Evolutionary conservation across 2,888 invertebrate genomes (phyloP), one percentile per base, ranked within the genome.

Genomic region (Chymomyza procnemis): DNA sequence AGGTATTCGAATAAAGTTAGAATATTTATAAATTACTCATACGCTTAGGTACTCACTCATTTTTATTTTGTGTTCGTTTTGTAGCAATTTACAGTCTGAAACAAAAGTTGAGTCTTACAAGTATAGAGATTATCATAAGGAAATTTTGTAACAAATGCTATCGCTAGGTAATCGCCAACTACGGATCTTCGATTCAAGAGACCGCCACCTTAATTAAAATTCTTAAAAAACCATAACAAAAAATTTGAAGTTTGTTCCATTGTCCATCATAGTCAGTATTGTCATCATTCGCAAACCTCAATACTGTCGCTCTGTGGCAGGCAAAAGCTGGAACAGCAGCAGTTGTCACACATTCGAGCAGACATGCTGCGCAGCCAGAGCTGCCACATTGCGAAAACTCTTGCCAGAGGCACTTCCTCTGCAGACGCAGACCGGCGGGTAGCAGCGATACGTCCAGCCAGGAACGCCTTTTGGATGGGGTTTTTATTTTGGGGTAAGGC

Each of bases 331-430:
- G n/a, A 52, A 19, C 52, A 52, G 18, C 52, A 52, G 52, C 67
- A 77, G 71, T 77, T 76, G 70, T 71, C 76, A 73, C 73, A 70
- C 62, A 67, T 66, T 64, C 59, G 61, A 34, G 54, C 34, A 21
- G n/a, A 21, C 19, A 46, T n/a, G 58, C 18, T 9, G 12, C 34
- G 12, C 34, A 41, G 34, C 34, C 34, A 41, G 34, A 41, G 34
- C 34, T 41, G 34, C 34, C 34, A 41, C 34, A 41, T 41, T 12
- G 34, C 50, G 50, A 18, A 18, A 18, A 18, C 14, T 21, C 22
- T 54, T 26, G 56, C 56, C 30, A 34, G n/a, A 5, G 56, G 56
- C 56, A 30, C 30, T 56, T 56, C 56, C 56, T 56, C 26, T 12
- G 30, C 56, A 30, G 30, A 34, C 16, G 16, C 62, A 54, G 55